Conservation (phyloP, 1,140 invertebrate genomes). For the Drosophila watanabei region DNA sequence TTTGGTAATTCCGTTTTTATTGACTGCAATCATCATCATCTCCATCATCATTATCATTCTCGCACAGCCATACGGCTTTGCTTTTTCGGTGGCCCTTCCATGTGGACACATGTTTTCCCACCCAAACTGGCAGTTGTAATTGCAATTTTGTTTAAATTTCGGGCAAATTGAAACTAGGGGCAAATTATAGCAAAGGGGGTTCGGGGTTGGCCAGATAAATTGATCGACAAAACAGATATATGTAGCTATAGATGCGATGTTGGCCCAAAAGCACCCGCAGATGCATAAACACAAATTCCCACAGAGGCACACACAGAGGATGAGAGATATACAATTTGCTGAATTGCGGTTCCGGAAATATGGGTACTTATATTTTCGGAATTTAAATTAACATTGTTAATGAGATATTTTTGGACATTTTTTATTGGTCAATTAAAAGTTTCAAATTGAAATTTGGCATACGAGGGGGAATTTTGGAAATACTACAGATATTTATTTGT, state of each 20-base stretch:
- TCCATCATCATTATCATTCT: slow-evolving; percentile 29
- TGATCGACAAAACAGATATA: slow-evolving; percentile 14
- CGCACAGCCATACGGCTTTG: slow-evolving; percentile 12
- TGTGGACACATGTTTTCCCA: slow-evolving; percentile 37
- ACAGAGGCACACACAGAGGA: not conserved
- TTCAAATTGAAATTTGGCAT: slow-evolving; percentile 13
- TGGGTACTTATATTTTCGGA: slow-evolving; percentile 19
- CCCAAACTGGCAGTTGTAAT: slow-evolving; percentile 41
- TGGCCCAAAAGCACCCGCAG: slow-evolving; percentile 7
- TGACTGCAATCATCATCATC: slow-evolving; percentile 73
- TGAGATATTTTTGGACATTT: slow-evolving; percentile 22
- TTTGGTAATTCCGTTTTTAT: slow-evolving; percentile 68
- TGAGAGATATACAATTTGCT: not conserved
- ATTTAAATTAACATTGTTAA: slow-evolving; percentile 43
- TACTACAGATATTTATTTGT: not conserved
- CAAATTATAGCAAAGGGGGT: slow-evolving; percentile 14
- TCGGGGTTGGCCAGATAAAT: slow-evolving; percentile 21
- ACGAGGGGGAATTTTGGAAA: not conserved
- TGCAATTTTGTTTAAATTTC: slow-evolving; percentile 67
- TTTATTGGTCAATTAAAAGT: slow-evolving; percentile 35
- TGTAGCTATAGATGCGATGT: slow-evolving; percentile 14
- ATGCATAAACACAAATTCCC: slow-evolving; percentile 9
- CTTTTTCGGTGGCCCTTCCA: slow-evolving; percentile 24
- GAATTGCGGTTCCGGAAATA: slow-evolving; percentile 30
- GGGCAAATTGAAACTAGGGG: slow-evolving; percentile 57